Percentiles rank a stretch among this genome's conserved stretches.
These are phyloP conservation scores for Theristicus caerulescens DNA, from an alignment of 2,113 vertebrate species.

Conservation along the genomic window DNA sequence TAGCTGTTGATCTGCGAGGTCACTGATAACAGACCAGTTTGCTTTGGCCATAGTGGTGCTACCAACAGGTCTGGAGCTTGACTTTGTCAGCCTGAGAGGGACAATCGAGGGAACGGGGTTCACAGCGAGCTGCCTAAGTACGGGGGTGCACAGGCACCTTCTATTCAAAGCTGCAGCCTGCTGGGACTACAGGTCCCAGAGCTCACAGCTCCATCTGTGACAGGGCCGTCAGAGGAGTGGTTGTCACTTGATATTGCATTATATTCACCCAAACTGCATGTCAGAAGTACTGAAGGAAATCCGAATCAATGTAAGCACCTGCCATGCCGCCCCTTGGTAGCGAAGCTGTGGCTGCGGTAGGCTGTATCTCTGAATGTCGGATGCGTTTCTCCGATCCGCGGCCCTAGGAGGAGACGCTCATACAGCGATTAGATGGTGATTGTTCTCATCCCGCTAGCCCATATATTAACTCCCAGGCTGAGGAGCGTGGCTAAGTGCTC, in stretches of 20 bases:
- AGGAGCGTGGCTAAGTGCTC: neutral
- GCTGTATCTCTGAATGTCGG: neutral
- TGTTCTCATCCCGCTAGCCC: neutral
- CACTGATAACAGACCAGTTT: neutral
- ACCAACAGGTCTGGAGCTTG: neutral
- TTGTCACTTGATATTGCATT: neutral
- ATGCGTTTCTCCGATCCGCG: neutral
- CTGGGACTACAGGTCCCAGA: neutral
- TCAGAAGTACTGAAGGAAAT: neutral
- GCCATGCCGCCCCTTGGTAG: neutral
- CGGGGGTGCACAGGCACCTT: neutral
- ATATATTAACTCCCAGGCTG: neutral
- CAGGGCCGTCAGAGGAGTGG: neutral
- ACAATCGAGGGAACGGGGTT: fast-evolving
- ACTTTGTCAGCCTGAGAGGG: neutral
- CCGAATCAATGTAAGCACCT: neutral
- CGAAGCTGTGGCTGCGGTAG: neutral
- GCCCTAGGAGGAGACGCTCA: neutral
- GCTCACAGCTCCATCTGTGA: neutral
- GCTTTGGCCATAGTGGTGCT: neutral
- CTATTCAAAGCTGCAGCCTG: neutral
- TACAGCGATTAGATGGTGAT: neutral
- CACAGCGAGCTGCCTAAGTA: neutral
- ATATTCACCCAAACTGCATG: neutral
- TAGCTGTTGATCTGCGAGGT: neutral